Evolutionary conservation across 2,113 vertebrate species (phyloP).

Genomic region (Epinephelus fuscoguttatus): DNA sequence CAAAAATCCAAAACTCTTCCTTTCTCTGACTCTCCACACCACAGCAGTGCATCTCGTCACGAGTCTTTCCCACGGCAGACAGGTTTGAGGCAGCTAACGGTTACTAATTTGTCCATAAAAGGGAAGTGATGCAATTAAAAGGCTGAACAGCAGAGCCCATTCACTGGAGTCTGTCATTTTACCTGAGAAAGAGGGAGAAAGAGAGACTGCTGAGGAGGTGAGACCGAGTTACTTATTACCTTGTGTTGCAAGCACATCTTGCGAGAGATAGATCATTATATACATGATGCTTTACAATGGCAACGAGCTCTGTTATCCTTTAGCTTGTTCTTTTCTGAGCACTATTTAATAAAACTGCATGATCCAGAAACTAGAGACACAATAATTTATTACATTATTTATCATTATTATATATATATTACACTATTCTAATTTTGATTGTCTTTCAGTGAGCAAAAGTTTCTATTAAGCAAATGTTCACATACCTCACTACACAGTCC

Average conservation of each 20-base stretch:
- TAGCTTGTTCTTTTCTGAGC: background rate
- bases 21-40: background rate
- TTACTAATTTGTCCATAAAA: background rate
- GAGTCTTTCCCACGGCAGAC: constrained; percentile 23
- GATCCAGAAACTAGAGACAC: background rate
- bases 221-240: background rate
- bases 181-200: background rate
- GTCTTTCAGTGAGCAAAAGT: background rate
- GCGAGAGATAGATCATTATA: background rate
- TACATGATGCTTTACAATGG: background rate
- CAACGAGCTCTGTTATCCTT: background rate
- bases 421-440: background rate
- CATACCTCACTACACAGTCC: background rate
- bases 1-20: no score
- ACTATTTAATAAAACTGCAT: background rate
- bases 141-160: background rate
- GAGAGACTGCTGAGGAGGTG: background rate
- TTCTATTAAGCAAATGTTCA: background rate
- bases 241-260: background rate
- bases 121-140: constrained; percentile 35
- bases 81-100: background rate
- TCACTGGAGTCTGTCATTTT: constrained; percentile 41
- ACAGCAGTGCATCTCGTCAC: background rate
- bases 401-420: no score
- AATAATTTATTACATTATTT: no score